A percentile compares a stretch with the other conserved stretches of the same genome.
phyloP scores from a whole-genome alignment of 2,888 invertebrate species.

The Bombyx huttoni region DNA sequence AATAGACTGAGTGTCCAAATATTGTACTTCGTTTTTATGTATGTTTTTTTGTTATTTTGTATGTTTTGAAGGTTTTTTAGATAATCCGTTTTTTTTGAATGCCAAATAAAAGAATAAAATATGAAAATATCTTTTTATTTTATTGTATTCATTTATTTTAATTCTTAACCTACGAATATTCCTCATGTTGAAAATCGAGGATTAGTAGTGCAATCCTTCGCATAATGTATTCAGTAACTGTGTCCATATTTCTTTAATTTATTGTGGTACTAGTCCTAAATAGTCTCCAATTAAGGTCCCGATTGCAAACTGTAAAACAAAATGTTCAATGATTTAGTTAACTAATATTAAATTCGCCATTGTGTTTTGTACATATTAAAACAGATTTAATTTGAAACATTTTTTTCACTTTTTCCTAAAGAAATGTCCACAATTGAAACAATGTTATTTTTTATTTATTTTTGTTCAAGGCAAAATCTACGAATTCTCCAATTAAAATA shows the following conservation, averaged over 20 bases:
- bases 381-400: no score
- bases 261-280: conserved; percentile 81
- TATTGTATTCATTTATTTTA: conserved; percentile 8
- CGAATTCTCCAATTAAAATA: no score
- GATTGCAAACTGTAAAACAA: conserved; percentile 91
- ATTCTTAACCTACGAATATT: not conserved
- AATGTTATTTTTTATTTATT: no score
- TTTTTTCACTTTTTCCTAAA: no score
- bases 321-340: conserved; percentile 4
- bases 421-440: no score
- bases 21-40: conserved; percentile 52
- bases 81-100: conserved; percentile 44
- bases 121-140: conserved; percentile 20
- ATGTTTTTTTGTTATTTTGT: conserved; percentile 66
- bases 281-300: conserved; percentile 99
- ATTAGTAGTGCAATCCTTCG: no score
- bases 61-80: conserved; percentile 16
- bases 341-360: no score
- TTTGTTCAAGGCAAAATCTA: no score
- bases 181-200: no score
- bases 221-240: conserved; percentile 2
- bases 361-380: no score
- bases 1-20: conserved; percentile 71
- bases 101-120: conserved; percentile 63
- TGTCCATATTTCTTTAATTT: conserved; percentile 8